Evolutionary conservation across 2,113 vertebrate species (phyloP).

Genomic region (Tor tambroides): DNA sequence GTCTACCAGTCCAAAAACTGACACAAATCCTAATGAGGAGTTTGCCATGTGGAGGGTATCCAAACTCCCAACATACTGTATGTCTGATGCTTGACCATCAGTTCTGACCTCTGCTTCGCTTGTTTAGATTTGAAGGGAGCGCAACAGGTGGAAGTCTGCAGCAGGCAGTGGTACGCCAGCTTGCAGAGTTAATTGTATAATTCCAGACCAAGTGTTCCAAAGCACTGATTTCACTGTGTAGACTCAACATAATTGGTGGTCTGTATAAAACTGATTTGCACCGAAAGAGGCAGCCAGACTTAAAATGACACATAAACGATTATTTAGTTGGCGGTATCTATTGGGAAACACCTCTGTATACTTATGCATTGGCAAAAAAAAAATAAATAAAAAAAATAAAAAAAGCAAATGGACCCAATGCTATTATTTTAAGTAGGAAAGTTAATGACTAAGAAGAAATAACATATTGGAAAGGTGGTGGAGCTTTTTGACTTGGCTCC

Average conservation of each 20-base stretch:
- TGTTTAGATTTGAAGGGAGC: not conserved
- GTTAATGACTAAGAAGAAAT: not conserved
- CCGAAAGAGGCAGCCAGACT: not conserved
- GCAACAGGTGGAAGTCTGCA: not conserved
- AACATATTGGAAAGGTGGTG: not conserved
- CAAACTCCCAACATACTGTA: not conserved
- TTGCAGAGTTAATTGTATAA: constrained; percentile 12
- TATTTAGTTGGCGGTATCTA: not conserved
- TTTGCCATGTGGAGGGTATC: not conserved
- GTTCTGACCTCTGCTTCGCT: not conserved
- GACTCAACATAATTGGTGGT: constrained; percentile 33
- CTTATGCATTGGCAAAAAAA: not conserved
- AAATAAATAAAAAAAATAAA: not conserved
- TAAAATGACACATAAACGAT: not conserved
- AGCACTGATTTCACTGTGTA: constrained; percentile 8
- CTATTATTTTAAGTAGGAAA: not conserved
- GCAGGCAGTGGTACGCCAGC: not conserved
- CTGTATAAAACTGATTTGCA: constrained; percentile 20
- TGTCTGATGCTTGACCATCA: not conserved
- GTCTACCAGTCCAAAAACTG: not conserved
- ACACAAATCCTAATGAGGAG: not conserved
- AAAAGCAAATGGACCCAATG: not conserved
- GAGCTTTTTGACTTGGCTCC: not conserved
- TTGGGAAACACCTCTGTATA: not conserved
- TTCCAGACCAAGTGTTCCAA: not conserved